A percentile compares a stretch with the other conserved stretches of the same genome.
These are phyloP conservation scores for Prionailurus viverrinus DNA, from an alignment of 2,113 vertebrate species.

Conservation along the genomic window DNA sequence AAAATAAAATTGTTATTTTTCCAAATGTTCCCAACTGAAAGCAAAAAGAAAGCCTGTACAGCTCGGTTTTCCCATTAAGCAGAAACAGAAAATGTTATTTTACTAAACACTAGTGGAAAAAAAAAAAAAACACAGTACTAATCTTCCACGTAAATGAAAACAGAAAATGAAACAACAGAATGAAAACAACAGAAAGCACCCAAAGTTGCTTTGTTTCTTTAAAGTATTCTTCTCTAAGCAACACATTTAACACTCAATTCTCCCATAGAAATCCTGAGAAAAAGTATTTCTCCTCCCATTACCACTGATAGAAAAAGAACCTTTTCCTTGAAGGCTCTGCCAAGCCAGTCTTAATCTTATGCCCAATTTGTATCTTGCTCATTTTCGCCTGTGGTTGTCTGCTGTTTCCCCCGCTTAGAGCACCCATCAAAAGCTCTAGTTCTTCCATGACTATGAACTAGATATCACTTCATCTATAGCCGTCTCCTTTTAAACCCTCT, in stretches of 20 bases:
- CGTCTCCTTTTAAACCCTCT: neutral
- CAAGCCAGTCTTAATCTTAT: slow-evolving; percentile 31
- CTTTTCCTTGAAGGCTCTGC: neutral
- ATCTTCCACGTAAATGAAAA: neutral
- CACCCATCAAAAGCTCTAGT: neutral
- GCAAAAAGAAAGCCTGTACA: slow-evolving; percentile 49
- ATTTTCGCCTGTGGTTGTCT: neutral
- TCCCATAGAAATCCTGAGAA: slow-evolving; percentile 18
- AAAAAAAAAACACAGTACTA: neutral
- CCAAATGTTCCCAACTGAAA: slow-evolving; percentile 56
- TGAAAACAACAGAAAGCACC: neutral
- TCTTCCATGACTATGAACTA: neutral
- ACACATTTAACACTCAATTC: slow-evolving; percentile 28
- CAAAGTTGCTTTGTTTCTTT: slow-evolving; percentile 39
- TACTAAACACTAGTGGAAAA: slow-evolving; percentile 45
- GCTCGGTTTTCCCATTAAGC: slow-evolving; percentile 48
- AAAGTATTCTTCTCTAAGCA: slow-evolving; percentile 12
- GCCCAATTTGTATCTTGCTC: slow-evolving; percentile 30
- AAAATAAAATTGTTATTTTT: slow-evolving; percentile 20
- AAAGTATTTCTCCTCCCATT: slow-evolving; percentile 45
- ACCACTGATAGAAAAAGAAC: neutral
- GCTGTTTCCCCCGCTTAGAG: neutral
- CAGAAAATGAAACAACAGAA: neutral
- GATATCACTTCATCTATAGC: neutral
- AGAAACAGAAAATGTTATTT: slow-evolving; percentile 53